A percentile compares a stretch with the other conserved stretches of the same genome.
phyloP scores from a whole-genome alignment of 1,140 invertebrate genomes.

The Saxidomus purpurata region DNA sequence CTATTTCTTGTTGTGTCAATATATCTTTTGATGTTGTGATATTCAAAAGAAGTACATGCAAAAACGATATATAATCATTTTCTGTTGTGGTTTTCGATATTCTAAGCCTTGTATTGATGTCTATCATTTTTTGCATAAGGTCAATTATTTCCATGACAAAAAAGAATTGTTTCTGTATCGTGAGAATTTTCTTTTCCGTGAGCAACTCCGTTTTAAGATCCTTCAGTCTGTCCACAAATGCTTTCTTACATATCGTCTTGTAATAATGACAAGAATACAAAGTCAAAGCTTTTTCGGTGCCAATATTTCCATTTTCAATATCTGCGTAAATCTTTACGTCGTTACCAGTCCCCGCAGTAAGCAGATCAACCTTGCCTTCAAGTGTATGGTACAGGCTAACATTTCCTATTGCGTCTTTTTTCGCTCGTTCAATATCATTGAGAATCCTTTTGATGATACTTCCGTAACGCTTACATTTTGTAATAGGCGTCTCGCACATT shows the following conservation, averaged over 20 bases:
- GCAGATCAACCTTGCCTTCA: neutral
- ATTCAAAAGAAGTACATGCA: neutral
- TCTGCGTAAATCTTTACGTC: slow-evolving; percentile 77
- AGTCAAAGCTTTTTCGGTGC: neutral
- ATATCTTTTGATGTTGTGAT: neutral
- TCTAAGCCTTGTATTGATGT: neutral
- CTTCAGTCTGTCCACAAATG: neutral
- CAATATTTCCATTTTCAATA: neutral
- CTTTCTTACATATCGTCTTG: neutral
- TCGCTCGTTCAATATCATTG: slow-evolving; percentile 69
- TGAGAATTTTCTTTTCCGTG: neutral
- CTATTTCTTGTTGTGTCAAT: slow-evolving; percentile 32
- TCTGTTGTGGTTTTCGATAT: neutral
- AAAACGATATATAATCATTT: neutral
- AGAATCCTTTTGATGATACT: slow-evolving; percentile 87
- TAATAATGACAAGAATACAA: neutral
- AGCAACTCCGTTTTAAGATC: neutral
- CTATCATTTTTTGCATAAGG: neutral
- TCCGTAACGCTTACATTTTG: slow-evolving; percentile 89
- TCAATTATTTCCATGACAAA: neutral
- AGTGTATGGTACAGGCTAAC: neutral
- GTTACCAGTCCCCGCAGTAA: slow-evolving; percentile 85
- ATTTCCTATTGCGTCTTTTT: slow-evolving; percentile 48
- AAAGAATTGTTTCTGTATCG: neutral
- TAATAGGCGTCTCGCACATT: slow-evolving; percentile 89